Base-by-base conservation (phyloP, 1,140 invertebrate species). In the Argopecten irradians region DNA sequence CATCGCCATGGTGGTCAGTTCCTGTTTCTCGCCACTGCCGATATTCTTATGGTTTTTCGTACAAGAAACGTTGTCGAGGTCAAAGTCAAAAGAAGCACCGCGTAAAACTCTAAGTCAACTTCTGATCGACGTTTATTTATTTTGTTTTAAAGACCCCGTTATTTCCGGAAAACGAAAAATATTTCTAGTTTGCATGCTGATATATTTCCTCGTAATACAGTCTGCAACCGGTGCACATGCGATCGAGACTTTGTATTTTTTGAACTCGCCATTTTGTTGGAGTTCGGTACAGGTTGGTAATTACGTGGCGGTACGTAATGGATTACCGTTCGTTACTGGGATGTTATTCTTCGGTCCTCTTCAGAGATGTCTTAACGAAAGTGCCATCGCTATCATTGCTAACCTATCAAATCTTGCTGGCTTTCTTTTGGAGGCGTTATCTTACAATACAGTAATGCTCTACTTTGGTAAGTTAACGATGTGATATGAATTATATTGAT, bases 381-480 rank as follows among this genome's bases (percentile, higher is more conserved):
- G 28, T 19, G 5, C 35, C 11, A 83, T 87, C 41, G 34, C 36
- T 34, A 41, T 87, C 32, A 16, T 71, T 16, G 86, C 82, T 3
- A 32, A 39, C 0, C 34, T 87, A 9, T 87, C 86, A 3, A 33
- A 55, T n/a, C 39, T 84, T 34, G 11, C 19, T 1, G 83, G 34
- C 13, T 84, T 46, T 22, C 0, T 84, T 1, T 1, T 87, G 16
- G 43, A 32, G 82, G 55, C 86, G 9, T 43, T 87, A 8, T 36
- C 86, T n/a, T 34, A 46, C 22, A 87, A 34, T 35, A 83, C 43
- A 0, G 28, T 84, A 3, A 87, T 87, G 86, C 19, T 87, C 0
- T 87, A 43, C 34, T 34, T 87, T n/a, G 46, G 86, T 84, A 46
- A 84, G 86, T 55, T 13, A n/a, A n/a, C n/a, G n/a, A n/a, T n/a